phyloP scores from a whole-genome alignment of 2,113 vertebrate genomes.

The Cryptomyrus ogoouensis region DNA sequence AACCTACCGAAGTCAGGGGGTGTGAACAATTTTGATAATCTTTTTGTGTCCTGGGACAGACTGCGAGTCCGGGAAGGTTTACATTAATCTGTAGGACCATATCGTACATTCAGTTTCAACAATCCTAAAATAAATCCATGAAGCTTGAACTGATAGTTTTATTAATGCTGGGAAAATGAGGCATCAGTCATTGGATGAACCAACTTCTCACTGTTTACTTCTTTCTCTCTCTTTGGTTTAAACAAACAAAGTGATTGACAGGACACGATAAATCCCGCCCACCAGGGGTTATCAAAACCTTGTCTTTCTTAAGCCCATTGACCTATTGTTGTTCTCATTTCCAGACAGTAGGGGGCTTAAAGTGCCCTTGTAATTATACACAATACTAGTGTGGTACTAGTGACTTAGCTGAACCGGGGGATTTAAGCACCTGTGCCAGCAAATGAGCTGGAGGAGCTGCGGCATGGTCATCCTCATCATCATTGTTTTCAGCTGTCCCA shows the following conservation, averaged over 20 bases:
- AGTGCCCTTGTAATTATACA: neutral
- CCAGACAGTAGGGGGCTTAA: neutral
- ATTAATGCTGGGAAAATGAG: neutral
- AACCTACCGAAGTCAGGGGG: neutral
- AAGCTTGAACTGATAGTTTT: neutral
- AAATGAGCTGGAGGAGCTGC: neutral
- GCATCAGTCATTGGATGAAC: neutral
- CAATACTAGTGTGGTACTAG: neutral
- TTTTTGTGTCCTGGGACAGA: neutral
- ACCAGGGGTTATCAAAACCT: neutral
- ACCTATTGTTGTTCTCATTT: neutral
- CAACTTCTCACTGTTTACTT: neutral
- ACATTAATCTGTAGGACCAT: neutral
- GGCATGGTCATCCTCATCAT: neutral
- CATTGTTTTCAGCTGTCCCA: neutral
- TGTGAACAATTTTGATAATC: neutral
- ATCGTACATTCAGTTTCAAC: neutral
- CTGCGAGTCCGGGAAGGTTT: neutral
- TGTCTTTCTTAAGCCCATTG: neutral
- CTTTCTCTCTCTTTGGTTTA: neutral
- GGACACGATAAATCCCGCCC: neutral
- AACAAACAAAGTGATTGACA: neutral
- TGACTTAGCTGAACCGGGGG: neutral
- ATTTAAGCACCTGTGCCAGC: neutral
- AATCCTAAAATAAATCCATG: neutral